Evolutionary conservation across 2,888 invertebrate genomes (phyloP), one percentile per base, ranked within the genome.

Genomic region (Cistogaster globosa): DNA sequence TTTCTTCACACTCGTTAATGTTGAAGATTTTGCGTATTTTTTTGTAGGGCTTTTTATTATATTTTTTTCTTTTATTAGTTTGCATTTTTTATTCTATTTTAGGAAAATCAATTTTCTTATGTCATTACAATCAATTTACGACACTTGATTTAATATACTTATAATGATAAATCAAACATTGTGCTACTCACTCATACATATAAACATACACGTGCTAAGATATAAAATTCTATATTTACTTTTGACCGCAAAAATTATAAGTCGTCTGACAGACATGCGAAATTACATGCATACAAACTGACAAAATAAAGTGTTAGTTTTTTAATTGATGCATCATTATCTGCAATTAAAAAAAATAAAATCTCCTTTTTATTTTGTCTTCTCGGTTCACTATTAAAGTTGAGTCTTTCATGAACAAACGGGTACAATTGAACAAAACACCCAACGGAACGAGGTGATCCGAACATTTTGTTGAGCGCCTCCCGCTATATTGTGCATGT

Each of bases 41-140:
- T 77, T 83, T 83, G 53, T 77, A 83, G 58, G 82, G 82, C 76
- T 82, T 82, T 75, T 57, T 22, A 20, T n/a, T n/a, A n/a, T n/a
- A n/a, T n/a, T n/a, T n/a, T n/a, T 9, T 53, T 53, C 57, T 14
- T 57, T 69, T 55, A 20, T 65, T 48, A 26, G 32, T 26, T 51
- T n/a, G 32, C 20, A 83, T 77, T 77, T 67, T 74, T 45, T 62
- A 14, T 32, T 18, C 42, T 42, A 51, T 53, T 58, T n/a, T 65
- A 45, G 32, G 45, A 71, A 83, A 83, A 83, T 83, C 76, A 82
- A 82, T 82, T 82, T 69, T 71, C 16, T 53, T 58, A 48, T 65
- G 65, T 53, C 58, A 71, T 65, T 26, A n/a, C 42, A 71, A 71
- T 57, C 65, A 77, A 83, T 36, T 75, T 20, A 20, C 42, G 12